phyloP scores from a whole-genome alignment of 1,140 invertebrate genomes.

The Zaprionus vittiger region DNA sequence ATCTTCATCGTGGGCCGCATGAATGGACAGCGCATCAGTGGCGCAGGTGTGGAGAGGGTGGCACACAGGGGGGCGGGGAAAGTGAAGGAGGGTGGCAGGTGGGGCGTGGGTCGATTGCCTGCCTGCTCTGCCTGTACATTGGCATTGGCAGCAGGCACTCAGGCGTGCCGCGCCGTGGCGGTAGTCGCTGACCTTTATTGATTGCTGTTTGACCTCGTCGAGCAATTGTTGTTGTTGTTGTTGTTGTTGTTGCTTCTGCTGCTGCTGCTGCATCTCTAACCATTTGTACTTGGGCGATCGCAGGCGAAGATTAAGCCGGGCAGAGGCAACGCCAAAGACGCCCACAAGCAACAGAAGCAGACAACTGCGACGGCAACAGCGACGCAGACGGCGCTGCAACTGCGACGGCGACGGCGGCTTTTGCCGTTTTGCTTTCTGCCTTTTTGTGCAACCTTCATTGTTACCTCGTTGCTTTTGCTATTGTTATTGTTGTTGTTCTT shows the following conservation, averaged over 20 bases:
- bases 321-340: constrained; percentile 61
- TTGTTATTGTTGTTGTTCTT: not conserved
- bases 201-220: constrained; percentile 83
- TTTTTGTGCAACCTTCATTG: constrained; percentile 73
- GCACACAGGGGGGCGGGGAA: not conserved
- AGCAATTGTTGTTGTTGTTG: constrained; percentile 52
- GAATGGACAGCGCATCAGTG: constrained; percentile 60
- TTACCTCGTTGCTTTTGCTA: constrained; percentile 44
- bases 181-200: constrained; percentile 83
- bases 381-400: not conserved
- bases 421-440: constrained; percentile 74
- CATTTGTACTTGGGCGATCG: constrained; percentile 77
- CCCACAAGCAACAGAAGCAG: constrained; percentile 54
- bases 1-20: constrained; percentile 82
- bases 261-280: constrained; percentile 69
- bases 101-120: constrained; percentile 51
- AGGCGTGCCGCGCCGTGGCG: constrained; percentile 68
- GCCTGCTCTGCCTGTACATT: constrained; percentile 25
- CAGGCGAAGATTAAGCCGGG: constrained; percentile 63
- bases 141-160: constrained; percentile 79
- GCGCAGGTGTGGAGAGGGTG: not conserved
- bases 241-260: not conserved
- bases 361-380: not conserved
- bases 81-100: constrained; percentile 34
- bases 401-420: constrained; percentile 40